Conservation (phyloP, 2,113 vertebrate species). For the Sorex araneus region DNA sequence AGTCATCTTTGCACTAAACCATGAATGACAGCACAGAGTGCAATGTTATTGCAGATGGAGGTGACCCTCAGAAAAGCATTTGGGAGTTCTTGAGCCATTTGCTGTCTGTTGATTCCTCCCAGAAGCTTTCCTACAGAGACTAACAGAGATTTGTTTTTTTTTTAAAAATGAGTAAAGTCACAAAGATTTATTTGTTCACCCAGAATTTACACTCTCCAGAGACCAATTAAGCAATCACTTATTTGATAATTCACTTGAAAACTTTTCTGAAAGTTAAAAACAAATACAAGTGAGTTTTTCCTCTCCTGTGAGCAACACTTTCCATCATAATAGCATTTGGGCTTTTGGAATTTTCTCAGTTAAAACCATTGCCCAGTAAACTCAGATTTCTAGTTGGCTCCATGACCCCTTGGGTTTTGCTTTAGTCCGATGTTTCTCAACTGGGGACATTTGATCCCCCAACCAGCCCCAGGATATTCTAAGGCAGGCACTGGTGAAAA, state of each 20-base stretch:
- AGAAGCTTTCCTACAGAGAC: not conserved
- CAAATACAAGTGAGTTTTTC: not conserved
- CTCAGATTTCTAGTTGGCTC: not conserved
- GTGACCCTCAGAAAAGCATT: not conserved
- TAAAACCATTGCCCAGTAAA: not conserved
- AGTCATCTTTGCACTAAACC: not conserved
- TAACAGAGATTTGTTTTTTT: conserved; percentile 43
- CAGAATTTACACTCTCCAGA: not conserved
- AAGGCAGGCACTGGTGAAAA: too few relatives aligned
- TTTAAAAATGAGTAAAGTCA: conserved; percentile 23
- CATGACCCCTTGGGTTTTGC: not conserved
- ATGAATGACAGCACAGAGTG: not conserved
- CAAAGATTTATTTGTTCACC: conserved; percentile 37
- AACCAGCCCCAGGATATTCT: too few relatives aligned
- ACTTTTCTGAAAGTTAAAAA: not conserved
- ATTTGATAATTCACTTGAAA: conserved; percentile 25
- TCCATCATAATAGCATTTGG: not conserved
- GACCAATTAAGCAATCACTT: conserved; percentile 14
- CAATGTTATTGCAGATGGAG: not conserved
- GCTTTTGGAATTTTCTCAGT: not conserved
- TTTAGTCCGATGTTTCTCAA: not conserved
- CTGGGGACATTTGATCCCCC: too few relatives aligned
- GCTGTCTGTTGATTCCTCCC: not conserved
- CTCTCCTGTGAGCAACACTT: not conserved
- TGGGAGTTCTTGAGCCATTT: not conserved